Evolutionary conservation across 2,888 invertebrate species (phyloP).

Genomic region (Pachliopta kotzebuea): DNA sequence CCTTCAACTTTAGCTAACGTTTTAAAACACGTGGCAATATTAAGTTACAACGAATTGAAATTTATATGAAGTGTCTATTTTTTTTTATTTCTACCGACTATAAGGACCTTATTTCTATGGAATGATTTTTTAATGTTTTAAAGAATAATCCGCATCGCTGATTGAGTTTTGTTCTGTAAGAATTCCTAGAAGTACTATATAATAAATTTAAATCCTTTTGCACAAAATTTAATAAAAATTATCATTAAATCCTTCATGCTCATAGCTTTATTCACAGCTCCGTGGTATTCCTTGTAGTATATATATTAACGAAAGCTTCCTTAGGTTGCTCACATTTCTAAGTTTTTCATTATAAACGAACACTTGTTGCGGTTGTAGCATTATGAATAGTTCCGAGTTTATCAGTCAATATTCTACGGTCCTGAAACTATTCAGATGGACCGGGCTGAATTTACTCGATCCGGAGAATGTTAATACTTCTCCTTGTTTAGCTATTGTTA

Average conservation of each 20-base stretch:
- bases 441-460: conserved; percentile 20
- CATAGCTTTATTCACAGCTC: not conserved
- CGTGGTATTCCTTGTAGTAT: not conserved
- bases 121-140: too few species aligned
- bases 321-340: not conserved
- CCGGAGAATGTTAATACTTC: not conserved
- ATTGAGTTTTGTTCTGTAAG: too few species aligned
- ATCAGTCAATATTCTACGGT: not conserved
- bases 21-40: too few species aligned
- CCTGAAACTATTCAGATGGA: conserved; percentile 9
- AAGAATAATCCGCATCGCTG: too few species aligned
- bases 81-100: too few species aligned
- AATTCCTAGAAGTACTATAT: too few species aligned
- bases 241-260: not conserved
- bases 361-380: not conserved
- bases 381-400: not conserved
- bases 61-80: too few species aligned
- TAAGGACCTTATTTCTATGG: too few species aligned
- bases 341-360: not conserved
- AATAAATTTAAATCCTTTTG: too few species aligned
- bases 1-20: too few species aligned
- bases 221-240: too few species aligned
- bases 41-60: too few species aligned
- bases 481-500: not conserved
- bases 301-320: not conserved